Percentiles rank a stretch among this genome's conserved stretches.
These are phyloP conservation scores for Drosophila mettleri DNA, from an alignment of 2,888 invertebrate species.

Conservation along the genomic window DNA sequence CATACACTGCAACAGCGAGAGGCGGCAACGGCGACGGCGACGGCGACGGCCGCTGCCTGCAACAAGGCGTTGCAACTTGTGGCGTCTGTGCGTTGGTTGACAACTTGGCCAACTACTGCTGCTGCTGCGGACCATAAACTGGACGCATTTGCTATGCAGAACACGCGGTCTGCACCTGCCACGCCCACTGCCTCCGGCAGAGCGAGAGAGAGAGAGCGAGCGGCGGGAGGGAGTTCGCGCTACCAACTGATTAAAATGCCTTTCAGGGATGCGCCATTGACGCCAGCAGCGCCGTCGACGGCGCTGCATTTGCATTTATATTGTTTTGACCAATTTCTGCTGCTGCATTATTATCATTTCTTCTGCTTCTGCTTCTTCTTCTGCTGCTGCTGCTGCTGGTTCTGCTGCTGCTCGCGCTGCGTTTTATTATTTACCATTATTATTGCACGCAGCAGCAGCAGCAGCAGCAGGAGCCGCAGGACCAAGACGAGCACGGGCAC, in stretches of 20 bases:
- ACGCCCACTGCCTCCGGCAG: slow-evolving; percentile 34
- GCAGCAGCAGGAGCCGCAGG: slow-evolving; percentile 6
- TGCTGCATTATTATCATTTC: slow-evolving; percentile 75
- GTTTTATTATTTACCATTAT: slow-evolving; percentile 63
- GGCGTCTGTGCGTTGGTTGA: slow-evolving; percentile 21
- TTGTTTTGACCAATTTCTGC: slow-evolving; percentile 72
- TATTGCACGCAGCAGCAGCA: slow-evolving; percentile 46
- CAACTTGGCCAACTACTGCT: slow-evolving; percentile 24
- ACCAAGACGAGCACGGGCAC: not conserved
- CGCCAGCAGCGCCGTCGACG: slow-evolving; percentile 27
- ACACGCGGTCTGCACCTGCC: slow-evolving; percentile 54
- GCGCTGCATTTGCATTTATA: slow-evolving; percentile 75
- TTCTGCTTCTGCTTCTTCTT: slow-evolving; percentile 38
- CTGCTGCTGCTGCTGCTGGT: slow-evolving; percentile 48
- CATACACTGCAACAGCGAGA: not conserved
- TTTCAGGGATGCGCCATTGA: slow-evolving; percentile 51
- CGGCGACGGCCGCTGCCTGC: not conserved
- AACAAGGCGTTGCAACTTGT: slow-evolving; percentile 28
- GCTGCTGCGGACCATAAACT: slow-evolving; percentile 45
- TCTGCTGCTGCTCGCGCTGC: slow-evolving; percentile 40
- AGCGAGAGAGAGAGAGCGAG: not conserved
- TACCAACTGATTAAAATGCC: slow-evolving; percentile 74
- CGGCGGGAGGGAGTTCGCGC: slow-evolving; percentile 9
- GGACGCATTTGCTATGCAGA: slow-evolving; percentile 67
- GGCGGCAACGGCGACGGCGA: not conserved